Conservation (phyloP, 2,113 vertebrate genomes). For the Oreocharis arfaki region DNA sequence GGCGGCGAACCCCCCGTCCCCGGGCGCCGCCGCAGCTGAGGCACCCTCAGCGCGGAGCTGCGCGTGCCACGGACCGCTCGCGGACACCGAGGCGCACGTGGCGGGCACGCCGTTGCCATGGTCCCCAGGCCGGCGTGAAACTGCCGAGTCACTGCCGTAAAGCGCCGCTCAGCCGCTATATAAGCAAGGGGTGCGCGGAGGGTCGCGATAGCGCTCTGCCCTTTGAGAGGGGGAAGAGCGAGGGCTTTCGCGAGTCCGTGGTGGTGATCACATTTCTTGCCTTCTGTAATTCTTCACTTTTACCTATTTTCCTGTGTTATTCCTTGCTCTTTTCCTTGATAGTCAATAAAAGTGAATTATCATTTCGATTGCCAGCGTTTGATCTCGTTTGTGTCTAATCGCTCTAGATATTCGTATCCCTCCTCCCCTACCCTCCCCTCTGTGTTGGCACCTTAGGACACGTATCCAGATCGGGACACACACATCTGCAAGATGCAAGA, state of each 20-base stretch:
- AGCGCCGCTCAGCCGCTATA: fast-evolving
- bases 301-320: not conserved
- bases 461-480: fast-evolving
- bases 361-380: fast-evolving
- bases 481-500: not conserved
- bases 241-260: no score
- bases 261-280: no score
- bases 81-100: fast-evolving
- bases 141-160: not conserved
- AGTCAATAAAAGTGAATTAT: not conserved
- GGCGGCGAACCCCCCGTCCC: fast-evolving
- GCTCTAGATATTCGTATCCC: fast-evolving
- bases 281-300: not conserved
- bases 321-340: not conserved
- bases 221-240: fast-evolving
- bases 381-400: not conserved
- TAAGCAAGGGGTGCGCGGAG: fast-evolving
- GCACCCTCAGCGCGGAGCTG: fast-evolving
- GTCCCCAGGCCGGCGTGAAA: not conserved
- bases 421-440: fast-evolving
- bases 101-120: fast-evolving
- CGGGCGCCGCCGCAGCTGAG: fast-evolving
- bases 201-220: fast-evolving
- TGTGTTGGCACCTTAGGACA: fast-evolving
- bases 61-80: fast-evolving